A percentile compares a stretch with the other conserved stretches of the same genome.
Conservation (phyloP, 2,888 invertebrate species). For the Brachyptera putata region DNA sequence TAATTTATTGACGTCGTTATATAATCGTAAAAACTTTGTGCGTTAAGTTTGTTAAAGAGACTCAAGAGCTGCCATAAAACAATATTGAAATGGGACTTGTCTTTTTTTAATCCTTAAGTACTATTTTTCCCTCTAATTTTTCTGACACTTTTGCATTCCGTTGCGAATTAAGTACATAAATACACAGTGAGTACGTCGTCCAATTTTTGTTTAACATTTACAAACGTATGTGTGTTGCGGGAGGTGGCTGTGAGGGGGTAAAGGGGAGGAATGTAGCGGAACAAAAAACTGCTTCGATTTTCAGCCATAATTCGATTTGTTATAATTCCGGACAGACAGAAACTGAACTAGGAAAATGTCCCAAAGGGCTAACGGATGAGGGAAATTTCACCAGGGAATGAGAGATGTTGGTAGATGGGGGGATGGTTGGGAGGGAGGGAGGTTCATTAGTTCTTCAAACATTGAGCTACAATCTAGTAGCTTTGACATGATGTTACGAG, state of each 20-base stretch:
- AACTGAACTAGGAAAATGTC: conserved; percentile 16
- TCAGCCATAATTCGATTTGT: conserved; percentile 33
- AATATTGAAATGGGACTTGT: too few species aligned
- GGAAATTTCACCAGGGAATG: conserved; percentile 19
- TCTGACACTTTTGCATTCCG: conserved; percentile 4
- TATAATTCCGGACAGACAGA: conserved; percentile 31
- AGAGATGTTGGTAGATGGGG: conserved; percentile 6
- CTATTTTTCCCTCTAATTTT: too few species aligned
- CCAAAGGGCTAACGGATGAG: conserved; percentile 21
- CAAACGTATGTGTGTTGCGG: conserved; percentile 28
- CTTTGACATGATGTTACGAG: background rate
- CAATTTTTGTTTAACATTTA: conserved; percentile 14
- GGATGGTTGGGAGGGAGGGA: conserved; percentile 11
- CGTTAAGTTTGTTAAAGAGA: too few species aligned
- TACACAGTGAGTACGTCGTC: too few species aligned
- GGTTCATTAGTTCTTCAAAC: conserved; percentile 35
- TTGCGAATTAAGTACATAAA: conserved; percentile 27
- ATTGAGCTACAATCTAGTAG: conserved; percentile 24
- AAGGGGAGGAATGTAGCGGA: too few species aligned
- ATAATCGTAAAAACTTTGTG: too few species aligned
- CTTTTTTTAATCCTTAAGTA: too few species aligned
- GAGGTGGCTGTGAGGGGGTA: too few species aligned
- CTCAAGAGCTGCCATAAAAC: too few species aligned
- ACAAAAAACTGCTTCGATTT: conserved; percentile 31
- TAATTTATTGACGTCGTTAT: too few species aligned